These are phyloP conservation scores for Liodrosophila aerea DNA, from an alignment of 2,888 invertebrate species.

Conservation along the genomic window DNA sequence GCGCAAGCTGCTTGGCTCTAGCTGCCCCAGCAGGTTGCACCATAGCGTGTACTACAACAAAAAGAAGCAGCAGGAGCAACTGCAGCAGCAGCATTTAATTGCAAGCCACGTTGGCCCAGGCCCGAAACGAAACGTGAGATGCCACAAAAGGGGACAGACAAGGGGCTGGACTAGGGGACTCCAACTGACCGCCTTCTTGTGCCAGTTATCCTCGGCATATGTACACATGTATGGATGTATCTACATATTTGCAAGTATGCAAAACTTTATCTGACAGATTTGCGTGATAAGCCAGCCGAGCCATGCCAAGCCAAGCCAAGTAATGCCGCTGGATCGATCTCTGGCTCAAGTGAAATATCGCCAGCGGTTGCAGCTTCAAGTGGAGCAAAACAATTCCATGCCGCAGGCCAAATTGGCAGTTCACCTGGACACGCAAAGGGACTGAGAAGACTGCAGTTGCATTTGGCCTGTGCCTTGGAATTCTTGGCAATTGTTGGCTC, in stretches of 20 bases:
- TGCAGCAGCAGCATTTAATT: slow-evolving; percentile 58
- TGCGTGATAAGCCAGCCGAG: slow-evolving; percentile 63
- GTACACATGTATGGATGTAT: slow-evolving; percentile 11
- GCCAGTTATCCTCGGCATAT: no score
- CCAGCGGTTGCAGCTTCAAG: slow-evolving; percentile 44
- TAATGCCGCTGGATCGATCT: slow-evolving; percentile 56
- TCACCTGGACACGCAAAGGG: slow-evolving; percentile 16
- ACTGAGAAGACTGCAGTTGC: slow-evolving; percentile 2
- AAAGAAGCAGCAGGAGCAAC: slow-evolving; percentile 37
- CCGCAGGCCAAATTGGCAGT: slow-evolving; percentile 62
- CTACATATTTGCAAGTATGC: slow-evolving; percentile 61
- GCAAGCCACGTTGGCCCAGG: slow-evolving; percentile 68
- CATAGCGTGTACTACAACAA: slow-evolving; percentile 57
- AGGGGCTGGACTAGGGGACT: background rate
- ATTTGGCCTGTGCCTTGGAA: slow-evolving; percentile 36
- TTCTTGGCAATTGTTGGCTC: slow-evolving; percentile 48
- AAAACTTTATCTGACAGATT: slow-evolving; percentile 75
- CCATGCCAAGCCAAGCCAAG: slow-evolving; percentile 7
- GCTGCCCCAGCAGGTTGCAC: slow-evolving; percentile 66
- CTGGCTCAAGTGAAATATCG: slow-evolving; percentile 68
- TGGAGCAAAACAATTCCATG: slow-evolving; percentile 39
- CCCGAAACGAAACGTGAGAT: slow-evolving; percentile 51
- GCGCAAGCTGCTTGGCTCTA: no score
- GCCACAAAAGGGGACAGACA: slow-evolving; percentile 11
- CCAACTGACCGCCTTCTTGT: slow-evolving; percentile 48